These are phyloP conservation scores for Encarsia formosa DNA, from an alignment of 2,888 invertebrate genomes.

Conservation along the genomic window DNA sequence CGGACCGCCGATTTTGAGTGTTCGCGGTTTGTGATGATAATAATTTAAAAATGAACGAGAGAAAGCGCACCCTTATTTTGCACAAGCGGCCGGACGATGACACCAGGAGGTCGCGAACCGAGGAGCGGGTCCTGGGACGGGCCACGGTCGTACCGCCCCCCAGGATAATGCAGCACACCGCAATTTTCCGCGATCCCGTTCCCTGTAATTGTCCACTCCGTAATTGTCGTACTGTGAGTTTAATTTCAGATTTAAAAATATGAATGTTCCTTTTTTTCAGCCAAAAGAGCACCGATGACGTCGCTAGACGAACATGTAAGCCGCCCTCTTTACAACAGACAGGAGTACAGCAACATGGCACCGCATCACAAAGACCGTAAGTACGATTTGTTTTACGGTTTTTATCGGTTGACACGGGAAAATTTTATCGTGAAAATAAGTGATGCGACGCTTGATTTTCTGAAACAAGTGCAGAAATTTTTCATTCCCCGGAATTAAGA, in stretches of 20 bases:
- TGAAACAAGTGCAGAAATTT: no score
- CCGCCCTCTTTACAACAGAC: constrained; percentile 39
- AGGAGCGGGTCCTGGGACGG: constrained; percentile 7
- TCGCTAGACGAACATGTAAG: constrained; percentile 49
- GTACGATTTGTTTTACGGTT: no score
- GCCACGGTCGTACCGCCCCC: constrained; percentile 20
- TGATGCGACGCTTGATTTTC: no score
- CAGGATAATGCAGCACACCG: constrained; percentile 6
- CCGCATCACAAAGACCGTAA: no score
- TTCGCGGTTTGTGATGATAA: no score
- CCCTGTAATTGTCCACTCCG: constrained; percentile 5
- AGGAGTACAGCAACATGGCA: no score
- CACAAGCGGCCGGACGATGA: constrained; percentile 12
- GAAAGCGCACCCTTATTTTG: constrained; percentile 11
- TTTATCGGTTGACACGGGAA: no score
- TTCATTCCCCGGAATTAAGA: no score
- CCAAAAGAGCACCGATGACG: constrained; percentile 40
- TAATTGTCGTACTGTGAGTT: not conserved
- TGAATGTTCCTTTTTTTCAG: no score
- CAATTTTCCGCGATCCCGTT: not conserved
- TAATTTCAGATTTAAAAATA: not conserved
- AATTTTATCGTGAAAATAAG: no score
- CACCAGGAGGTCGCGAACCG: not conserved
- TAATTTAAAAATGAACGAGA: constrained; percentile 17
- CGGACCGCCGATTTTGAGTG: not conserved